Conservation (phyloP, 2,113 vertebrate genomes). For the Tupaia tana region DNA sequence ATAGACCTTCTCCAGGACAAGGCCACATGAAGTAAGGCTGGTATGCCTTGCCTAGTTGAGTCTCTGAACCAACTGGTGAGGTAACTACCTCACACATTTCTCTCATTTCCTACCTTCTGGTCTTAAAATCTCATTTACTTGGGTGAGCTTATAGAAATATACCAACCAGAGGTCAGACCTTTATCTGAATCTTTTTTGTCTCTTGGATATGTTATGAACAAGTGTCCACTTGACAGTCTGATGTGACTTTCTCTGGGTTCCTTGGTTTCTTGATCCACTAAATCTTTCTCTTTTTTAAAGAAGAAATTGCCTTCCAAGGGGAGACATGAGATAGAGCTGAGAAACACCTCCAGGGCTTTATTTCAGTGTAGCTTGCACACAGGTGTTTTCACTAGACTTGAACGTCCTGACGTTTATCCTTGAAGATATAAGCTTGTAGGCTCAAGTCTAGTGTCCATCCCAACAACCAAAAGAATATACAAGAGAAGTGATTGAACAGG, state of each 20-base stretch:
- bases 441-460: background rate
- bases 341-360: too few species aligned
- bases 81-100: background rate
- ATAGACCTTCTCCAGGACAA: background rate
- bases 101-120: background rate
- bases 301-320: background rate
- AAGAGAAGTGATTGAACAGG: background rate
- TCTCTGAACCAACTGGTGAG: background rate
- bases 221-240: background rate
- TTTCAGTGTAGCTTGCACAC: background rate
- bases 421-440: background rate
- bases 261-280: background rate
- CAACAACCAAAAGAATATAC: background rate
- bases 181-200: background rate
- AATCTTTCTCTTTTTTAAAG: background rate
- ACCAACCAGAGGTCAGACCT: background rate
- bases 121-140: background rate
- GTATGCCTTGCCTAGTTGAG: background rate
- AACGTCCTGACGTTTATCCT: fast-evolving
- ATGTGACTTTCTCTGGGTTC: background rate
- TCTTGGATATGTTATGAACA: background rate
- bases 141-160: background rate
- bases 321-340: background rate
- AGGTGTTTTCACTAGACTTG: background rate
- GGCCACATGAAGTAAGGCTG: too few species aligned